Evolutionary conservation across 2,888 invertebrate genomes (phyloP), one percentile per base, ranked within the genome.

Genomic region (Dicroscelio sp.): DNA sequence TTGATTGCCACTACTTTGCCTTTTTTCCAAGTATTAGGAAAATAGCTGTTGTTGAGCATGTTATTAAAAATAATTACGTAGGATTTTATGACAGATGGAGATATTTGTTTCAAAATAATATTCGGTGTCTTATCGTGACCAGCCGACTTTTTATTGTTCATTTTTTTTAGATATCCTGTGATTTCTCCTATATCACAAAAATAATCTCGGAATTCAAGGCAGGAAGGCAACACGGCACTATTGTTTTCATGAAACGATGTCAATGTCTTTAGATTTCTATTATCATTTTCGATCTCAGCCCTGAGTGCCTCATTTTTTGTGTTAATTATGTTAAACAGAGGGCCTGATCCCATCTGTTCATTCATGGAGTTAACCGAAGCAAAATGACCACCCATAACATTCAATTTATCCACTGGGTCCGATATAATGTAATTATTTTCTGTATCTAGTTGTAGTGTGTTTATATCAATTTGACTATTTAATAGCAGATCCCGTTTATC

Each of bases 71-170:
- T 17, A 4, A 67, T 58, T 67, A 30, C 17, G 12, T 55, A 35
- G 4, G n/a, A n/a, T n/a, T 31, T 30, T 3, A 5, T 23, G n/a
- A 75, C 25, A 1, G n/a, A n/a, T n/a, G n/a, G n/a, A n/a, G n/a
- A n/a, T n/a, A n/a, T n/a, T n/a, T 76, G 52, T 63, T 86, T 86
- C 25, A 86, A 2, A 1, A 79, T 48, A n/a, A 79, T 60, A 43
- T 78, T 86, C 0, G 79, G 86, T 12, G 71, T 79, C 25, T 48
- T 38, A n/a, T 86, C 86, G 2, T 71, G 25, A 17, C 86, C 71
- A 0, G 86, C 23, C 0, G 86, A 86, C 33, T 73, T 86, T 65
- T 86, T 79, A 35, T 80, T 86, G 35, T 86, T 86, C 27, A 85
- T n/a, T 76, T 52, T 76, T 60, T 38, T 31, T 1, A 71, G 30